Evolutionary conservation across 2,888 invertebrate species (phyloP), one percentile per base, ranked within the genome.

Genomic region (Palloptera scutellata): DNA sequence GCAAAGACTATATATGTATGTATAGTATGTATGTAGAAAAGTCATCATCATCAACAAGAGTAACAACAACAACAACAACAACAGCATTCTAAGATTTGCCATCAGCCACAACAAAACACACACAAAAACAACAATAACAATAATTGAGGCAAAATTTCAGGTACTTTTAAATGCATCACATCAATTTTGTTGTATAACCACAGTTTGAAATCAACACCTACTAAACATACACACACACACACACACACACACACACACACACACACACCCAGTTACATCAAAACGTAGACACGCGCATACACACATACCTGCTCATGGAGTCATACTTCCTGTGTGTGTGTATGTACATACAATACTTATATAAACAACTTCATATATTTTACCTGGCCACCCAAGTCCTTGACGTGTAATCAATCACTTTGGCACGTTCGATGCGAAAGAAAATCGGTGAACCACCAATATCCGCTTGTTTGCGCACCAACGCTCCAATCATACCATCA

Each of bases 361-460:
- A 11, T n/a, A 6, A 19, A 1, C 13, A 12, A 13, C 48, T 40
- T 20, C 20, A 61, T 15, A 67, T 42, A 10, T 63, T 71, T 78
- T 83, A 90, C 90, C 87, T 88, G 64, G 89, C 86, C 71, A 86
- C 84, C 89, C 90, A 91, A 15, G 88, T 88, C 73, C 89, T 88
- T 6, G 87, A 87, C 40, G 88, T 88, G 71, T 88, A 89, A 74
- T 89, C 88, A 66, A 89, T 84, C 66, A 88, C 86, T 73, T 86
- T 81, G 41, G 87, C 86, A 72, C 92, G 86, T 75, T 91, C 91
- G n/a, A 84, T 78, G 76, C 89, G 88, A 78, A 88, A 89, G 83
- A 90, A 89, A 59, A 90, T 83, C 0, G 91, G 89, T 13, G 91
- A 88, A n/a, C 89, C 89, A 0, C 90, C 90, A 68, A 91, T 87